phyloP scores from a whole-genome alignment of 2,888 invertebrate species.

The Drosophila atroscutellata region DNA sequence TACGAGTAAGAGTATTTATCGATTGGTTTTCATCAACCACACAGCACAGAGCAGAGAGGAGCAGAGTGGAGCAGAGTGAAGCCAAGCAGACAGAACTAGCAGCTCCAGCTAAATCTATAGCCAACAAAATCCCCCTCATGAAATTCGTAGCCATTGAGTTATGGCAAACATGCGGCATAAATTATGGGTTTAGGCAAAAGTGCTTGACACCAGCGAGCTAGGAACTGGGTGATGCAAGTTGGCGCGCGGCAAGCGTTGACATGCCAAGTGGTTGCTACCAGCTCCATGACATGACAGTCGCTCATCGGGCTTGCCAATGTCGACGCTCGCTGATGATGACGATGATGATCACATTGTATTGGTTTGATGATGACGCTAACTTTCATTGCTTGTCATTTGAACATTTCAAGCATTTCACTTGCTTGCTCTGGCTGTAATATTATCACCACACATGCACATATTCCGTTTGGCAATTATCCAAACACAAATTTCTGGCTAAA shows the following conservation, averaged over 20 bases:
- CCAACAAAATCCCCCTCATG: slow-evolving; percentile 30
- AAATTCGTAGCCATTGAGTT: slow-evolving; percentile 71
- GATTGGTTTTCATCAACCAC: slow-evolving; percentile 70
- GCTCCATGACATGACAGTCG: slow-evolving; percentile 70
- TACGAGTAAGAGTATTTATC: slow-evolving; percentile 55
- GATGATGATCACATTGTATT: slow-evolving; percentile 25
- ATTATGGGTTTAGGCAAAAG: slow-evolving; percentile 70
- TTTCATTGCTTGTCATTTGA: slow-evolving; percentile 69
- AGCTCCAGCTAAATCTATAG: slow-evolving; percentile 17
- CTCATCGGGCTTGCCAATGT: slow-evolving; percentile 64
- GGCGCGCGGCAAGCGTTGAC: slow-evolving; percentile 62
- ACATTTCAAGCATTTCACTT: slow-evolving; percentile 54
- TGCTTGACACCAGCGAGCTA: slow-evolving; percentile 47
- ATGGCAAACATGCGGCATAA: slow-evolving; percentile 80
- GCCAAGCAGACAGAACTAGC: background rate
- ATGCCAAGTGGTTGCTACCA: slow-evolving; percentile 58
- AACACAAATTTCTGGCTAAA: slow-evolving; percentile 61
- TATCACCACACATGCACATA: slow-evolving; percentile 50
- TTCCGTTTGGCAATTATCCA: slow-evolving; percentile 59
- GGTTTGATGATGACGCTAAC: slow-evolving; percentile 61
- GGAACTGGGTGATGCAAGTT: slow-evolving; percentile 12
- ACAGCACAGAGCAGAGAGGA: background rate
- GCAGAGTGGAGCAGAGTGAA: background rate
- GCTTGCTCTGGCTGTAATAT: slow-evolving; percentile 44
- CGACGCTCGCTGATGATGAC: slow-evolving; percentile 24